Evolutionary conservation across 2,113 vertebrate genomes (phyloP), one percentile per base, ranked within the genome.

Genomic region (Limnothrissa miodon): DNA sequence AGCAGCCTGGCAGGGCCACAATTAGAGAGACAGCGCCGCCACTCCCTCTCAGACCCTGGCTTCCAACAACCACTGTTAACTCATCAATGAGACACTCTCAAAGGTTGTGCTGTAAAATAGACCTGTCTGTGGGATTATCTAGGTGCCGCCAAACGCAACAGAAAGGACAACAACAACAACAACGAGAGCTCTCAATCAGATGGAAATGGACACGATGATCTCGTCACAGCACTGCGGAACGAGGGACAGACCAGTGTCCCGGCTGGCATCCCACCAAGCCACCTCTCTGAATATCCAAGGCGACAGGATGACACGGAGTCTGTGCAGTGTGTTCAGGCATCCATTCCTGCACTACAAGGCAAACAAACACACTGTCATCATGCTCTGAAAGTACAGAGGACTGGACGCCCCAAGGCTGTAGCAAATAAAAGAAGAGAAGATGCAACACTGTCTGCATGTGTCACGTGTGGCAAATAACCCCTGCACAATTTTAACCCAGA

Each of bases 11-110:
- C 70, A 44, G 82, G 48, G 33, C 83, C 87, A 78, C 83, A 89
- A 91, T 91, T 85, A 88, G 87, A 84, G 78, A 74, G 84, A 51
- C 66, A 82, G 7, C 23, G 82, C 78, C 83, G 44, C 83, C 86
- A 25, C 59, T 15, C 56, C 19, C 89, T 89, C 82, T 88, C 82
- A 86, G 42, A 4, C 42, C 2, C 42, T 88, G 89, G 86, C 82
- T 44, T 85, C 81, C 70, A 78, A 82, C 48, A 56, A 80, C 59
- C 48, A 39, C 29, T 39, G 29, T 79, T 84, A 62, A 88, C 83
- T 89, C 83, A 86, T 89, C 33, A 84, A 11, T 25, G 45, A 86
- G 78, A 78, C 82, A 81, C 82, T 78, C 78, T 56, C 59, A 83
- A 83, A 82, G 81, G 33, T 74, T n/a, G 39, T 81, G 45, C 80